phyloP scores from a whole-genome alignment of 2,888 invertebrate genomes.

The Eupsilia transversa region DNA sequence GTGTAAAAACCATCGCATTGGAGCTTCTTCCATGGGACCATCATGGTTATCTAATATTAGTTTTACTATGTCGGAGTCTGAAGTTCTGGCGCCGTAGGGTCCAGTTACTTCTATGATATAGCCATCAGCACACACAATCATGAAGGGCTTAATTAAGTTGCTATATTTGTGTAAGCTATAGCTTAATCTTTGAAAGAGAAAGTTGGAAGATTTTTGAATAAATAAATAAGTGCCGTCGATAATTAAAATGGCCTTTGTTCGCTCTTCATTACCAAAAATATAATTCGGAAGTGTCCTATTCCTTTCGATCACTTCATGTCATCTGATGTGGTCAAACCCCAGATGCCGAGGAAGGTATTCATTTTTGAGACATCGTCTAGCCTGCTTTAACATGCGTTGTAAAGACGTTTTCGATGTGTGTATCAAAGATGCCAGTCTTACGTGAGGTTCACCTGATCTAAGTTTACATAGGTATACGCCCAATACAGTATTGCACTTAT shows the following conservation, averaged over 20 bases:
- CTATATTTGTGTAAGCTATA: slow-evolving; percentile 31
- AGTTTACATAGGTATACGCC: slow-evolving; percentile 26
- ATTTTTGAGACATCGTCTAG: slow-evolving; percentile 25
- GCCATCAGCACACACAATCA: slow-evolving; percentile 32
- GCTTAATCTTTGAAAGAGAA: slow-evolving; percentile 13
- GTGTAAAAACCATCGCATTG: slow-evolving; percentile 37
- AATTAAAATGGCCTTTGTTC: slow-evolving; percentile 23
- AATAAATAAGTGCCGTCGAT: slow-evolving; percentile 32
- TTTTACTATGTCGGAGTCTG: slow-evolving; percentile 31
- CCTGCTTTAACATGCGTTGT: slow-evolving; percentile 22
- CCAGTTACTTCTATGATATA: slow-evolving; percentile 29
- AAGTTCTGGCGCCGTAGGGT: slow-evolving; percentile 26
- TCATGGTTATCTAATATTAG: slow-evolving; percentile 23
- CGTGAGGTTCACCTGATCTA: slow-evolving; percentile 24
- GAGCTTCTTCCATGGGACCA: slow-evolving; percentile 36
- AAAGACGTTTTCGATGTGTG: slow-evolving; percentile 28
- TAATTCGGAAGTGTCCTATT: slow-evolving; percentile 23
- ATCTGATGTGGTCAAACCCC: slow-evolving; percentile 21
- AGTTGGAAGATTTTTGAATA: slow-evolving; percentile 29
- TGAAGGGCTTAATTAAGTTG: slow-evolving; percentile 30
- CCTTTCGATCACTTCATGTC: slow-evolving; percentile 14
- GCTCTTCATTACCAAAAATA: slow-evolving; percentile 33
- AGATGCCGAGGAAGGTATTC: slow-evolving; percentile 21
- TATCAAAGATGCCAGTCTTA: slow-evolving; percentile 27
- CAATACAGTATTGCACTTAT: slow-evolving; percentile 21